These are phyloP conservation scores for Strix occidentalis DNA, from an alignment of 2,797 vertebrate genomes.

Conservation along the genomic window DNA sequence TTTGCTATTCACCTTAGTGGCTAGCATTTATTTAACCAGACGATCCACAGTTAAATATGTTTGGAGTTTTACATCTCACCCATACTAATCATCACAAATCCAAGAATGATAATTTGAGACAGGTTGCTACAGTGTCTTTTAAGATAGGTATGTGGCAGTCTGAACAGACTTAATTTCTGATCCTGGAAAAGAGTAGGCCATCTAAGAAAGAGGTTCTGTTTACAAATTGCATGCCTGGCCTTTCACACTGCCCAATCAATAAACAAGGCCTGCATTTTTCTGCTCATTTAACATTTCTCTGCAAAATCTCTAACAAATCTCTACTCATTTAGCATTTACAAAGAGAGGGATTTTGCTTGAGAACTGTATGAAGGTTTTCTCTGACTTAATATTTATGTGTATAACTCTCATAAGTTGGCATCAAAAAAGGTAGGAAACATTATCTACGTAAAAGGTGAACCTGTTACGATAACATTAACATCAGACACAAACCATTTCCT, in stretches of 20 bases:
- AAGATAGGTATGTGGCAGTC: neutral
- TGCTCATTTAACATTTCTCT: constrained; percentile 2
- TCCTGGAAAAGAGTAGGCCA: neutral
- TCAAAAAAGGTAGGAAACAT: neutral
- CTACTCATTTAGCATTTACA: neutral
- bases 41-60: neutral
- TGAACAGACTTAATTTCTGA: constrained; percentile 1
- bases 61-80: neutral
- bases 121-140: neutral
- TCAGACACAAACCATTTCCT: neutral
- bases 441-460: neutral
- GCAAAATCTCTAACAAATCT: neutral
- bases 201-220: constrained; percentile 33
- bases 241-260: neutral
- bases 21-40: constrained; percentile 2
- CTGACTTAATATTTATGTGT: neutral
- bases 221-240: neutral
- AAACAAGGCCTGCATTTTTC: constrained; percentile 39
- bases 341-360: neutral
- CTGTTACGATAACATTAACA: neutral
- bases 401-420: neutral
- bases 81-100: neutral
- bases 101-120: neutral
- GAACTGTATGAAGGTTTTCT: neutral
- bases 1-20: neutral